Evolutionary conservation across 2,888 invertebrate genomes (phyloP).

Genomic region (Urechis unicinctus): DNA sequence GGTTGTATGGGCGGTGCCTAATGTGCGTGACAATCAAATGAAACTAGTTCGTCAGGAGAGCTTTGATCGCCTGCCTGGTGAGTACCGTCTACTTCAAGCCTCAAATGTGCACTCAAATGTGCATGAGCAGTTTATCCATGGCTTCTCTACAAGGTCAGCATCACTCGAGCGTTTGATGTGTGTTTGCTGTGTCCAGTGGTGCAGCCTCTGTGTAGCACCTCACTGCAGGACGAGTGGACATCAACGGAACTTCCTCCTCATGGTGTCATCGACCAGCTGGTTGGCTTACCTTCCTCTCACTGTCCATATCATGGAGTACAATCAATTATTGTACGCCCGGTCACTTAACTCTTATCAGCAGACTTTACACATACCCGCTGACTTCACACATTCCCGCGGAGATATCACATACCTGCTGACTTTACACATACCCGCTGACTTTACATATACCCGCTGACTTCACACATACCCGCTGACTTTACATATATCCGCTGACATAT

Average conservation of each 20-base stretch:
- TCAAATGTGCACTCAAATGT: not conserved
- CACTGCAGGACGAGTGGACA: constrained; percentile 76
- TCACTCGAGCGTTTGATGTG: not conserved
- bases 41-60: constrained; percentile 60
- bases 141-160: not conserved
- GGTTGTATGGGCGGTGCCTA: constrained; percentile 82
- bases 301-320: too few relatives aligned
- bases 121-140: not conserved
- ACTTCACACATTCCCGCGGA: too few relatives aligned
- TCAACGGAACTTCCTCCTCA: constrained; percentile 80
- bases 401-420: too few relatives aligned
- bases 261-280: constrained; percentile 84
- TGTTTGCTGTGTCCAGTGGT: constrained; percentile 9
- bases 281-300: too few relatives aligned
- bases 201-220: constrained; percentile 10
- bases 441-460: too few relatives aligned
- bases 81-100: constrained; percentile 1
- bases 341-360: too few relatives aligned
- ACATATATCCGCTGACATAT: too few relatives aligned
- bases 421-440: too few relatives aligned
- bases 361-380: too few relatives aligned
- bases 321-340: too few relatives aligned
- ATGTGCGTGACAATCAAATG: constrained; percentile 64
- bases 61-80: constrained; percentile 52
- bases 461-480: too few relatives aligned